phyloP scores from a whole-genome alignment of 2,113 vertebrate species.

The Rhinichthys klamathensis region DNA sequence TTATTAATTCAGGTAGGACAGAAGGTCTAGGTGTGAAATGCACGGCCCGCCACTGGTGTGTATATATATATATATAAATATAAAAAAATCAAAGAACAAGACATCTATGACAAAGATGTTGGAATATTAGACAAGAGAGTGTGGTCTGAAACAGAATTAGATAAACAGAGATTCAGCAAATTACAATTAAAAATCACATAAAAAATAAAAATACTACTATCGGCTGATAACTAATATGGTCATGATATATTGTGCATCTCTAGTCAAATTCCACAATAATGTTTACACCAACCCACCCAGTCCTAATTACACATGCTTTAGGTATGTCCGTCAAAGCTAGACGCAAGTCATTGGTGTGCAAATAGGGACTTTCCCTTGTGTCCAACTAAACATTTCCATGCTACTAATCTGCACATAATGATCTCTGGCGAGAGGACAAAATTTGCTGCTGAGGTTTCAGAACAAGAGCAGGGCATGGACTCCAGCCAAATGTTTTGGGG shows the following conservation, averaged over 20 bases:
- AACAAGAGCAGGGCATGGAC: slow-evolving; percentile 37
- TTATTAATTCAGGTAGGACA: too few relatives aligned
- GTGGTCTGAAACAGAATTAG: not conserved
- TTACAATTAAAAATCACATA: not conserved
- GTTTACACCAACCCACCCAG: slow-evolving; percentile 25
- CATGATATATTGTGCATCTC: not conserved
- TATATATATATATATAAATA: too few relatives aligned
- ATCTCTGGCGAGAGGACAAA: slow-evolving; percentile 39
- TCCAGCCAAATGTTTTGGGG: slow-evolving; percentile 18
- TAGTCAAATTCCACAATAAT: slow-evolving; percentile 38
- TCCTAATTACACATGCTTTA: slow-evolving; percentile 58
- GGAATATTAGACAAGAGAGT: not conserved
- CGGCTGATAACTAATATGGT: not conserved
- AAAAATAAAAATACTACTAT: not conserved
- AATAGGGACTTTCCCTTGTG: slow-evolving; percentile 71
- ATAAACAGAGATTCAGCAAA: not conserved
- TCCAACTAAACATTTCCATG: slow-evolving; percentile 71
- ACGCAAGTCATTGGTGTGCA: slow-evolving; percentile 57
- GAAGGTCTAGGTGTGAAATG: too few relatives aligned
- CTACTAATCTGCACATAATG: slow-evolving; percentile 37
- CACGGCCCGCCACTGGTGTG: too few relatives aligned
- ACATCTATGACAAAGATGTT: not conserved
- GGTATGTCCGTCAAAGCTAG: slow-evolving; percentile 51
- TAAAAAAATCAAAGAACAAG: too few relatives aligned
- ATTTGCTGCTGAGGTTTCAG: slow-evolving; percentile 48